Evolutionary conservation across 64 coral and sea anemone species (phyloP), one percentile per base, ranked within the genome.

Genomic region (Stichodactyla mertensii): DNA sequence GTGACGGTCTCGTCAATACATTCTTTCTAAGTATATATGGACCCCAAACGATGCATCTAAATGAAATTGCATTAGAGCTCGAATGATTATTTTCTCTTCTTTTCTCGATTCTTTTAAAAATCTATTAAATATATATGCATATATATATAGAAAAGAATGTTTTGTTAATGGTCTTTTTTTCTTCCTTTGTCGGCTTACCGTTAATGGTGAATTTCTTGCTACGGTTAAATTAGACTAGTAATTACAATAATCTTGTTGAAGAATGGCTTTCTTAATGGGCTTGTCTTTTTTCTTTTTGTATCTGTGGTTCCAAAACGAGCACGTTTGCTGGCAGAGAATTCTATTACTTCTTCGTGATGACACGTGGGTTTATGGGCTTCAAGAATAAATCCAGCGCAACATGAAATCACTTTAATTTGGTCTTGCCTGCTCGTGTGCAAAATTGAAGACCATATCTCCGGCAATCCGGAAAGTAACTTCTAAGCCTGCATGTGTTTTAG

Each of bases 131-230:
- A 71, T 71, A 71, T 28, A 11, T 28, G 8, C 14, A 11, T 5
- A 9, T 58, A n/a, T n/a, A n/a, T 58, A 5, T 58, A 12, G 0
- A 27, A 27, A 74, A 74, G 27, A 26, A 31, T 26, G 0, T 19
- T 69, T 69, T 24, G 18, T n/a, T 74, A 74, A 74, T 74, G 69
- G 7, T 8, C n/a, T 74, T 74, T 74, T 74, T 74, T 26, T n/a
- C 24, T 74, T 36, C 27, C 24, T 74, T 36, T 74, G 69, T 70
- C 66, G 66, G 24, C 69, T 74, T 74, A 74, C 69, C 69, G 69
- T 74, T 74, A 74, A 74, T 74, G 69, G 69, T 9, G 69, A 74
- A 19, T 11, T 4, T 74, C 11, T 23, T 31, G 69, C 27, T 74
- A 74, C 12, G 23, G 26, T 31, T 26, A 74, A 31, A 9, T 28